phyloP scores from a whole-genome alignment of 2,888 invertebrate species.

The Cheilosia vulpina region DNA sequence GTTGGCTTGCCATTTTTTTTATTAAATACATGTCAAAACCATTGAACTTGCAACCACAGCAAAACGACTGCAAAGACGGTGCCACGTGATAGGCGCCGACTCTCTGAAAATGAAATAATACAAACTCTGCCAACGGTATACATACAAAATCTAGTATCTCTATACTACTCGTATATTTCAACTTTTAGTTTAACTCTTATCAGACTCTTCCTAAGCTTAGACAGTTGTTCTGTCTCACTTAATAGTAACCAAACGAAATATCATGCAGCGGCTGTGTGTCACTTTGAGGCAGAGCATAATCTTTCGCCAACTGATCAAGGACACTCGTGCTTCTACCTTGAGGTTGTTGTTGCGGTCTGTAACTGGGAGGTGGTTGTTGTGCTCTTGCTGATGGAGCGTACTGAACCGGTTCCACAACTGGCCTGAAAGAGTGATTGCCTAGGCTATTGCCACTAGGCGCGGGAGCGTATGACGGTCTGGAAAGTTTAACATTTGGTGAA shows the following conservation, averaged over 20 bases:
- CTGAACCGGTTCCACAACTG: constrained; percentile 78
- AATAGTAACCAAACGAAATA: constrained; percentile 92
- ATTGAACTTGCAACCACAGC: constrained; percentile 7
- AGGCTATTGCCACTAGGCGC: constrained; percentile 82
- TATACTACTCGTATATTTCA: constrained; percentile 10
- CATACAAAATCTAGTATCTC: not conserved
- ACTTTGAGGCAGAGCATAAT: constrained; percentile 90
- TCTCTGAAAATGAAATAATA: constrained; percentile 9
- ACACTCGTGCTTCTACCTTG: constrained; percentile 85
- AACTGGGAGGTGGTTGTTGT: constrained; percentile 75
- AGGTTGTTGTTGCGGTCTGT: constrained; percentile 76
- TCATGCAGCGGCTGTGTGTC: constrained; percentile 90
- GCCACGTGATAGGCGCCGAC: not conserved
- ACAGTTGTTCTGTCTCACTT: constrained; percentile 78
- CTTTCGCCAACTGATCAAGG: constrained; percentile 91
- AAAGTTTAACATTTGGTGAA: constrained; percentile 81
- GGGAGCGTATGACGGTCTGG: constrained; percentile 82
- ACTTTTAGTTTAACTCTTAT: constrained; percentile 49
- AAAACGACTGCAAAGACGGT: not conserved
- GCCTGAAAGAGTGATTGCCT: constrained; percentile 78
- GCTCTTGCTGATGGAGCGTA: constrained; percentile 78
- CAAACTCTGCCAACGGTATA: not conserved
- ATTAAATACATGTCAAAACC: not conserved
- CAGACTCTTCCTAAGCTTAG: constrained; percentile 54
- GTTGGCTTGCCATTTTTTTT: not conserved